Conservation (phyloP, 2,797 vertebrate genomes). For the Labroides dimidiatus region DNA sequence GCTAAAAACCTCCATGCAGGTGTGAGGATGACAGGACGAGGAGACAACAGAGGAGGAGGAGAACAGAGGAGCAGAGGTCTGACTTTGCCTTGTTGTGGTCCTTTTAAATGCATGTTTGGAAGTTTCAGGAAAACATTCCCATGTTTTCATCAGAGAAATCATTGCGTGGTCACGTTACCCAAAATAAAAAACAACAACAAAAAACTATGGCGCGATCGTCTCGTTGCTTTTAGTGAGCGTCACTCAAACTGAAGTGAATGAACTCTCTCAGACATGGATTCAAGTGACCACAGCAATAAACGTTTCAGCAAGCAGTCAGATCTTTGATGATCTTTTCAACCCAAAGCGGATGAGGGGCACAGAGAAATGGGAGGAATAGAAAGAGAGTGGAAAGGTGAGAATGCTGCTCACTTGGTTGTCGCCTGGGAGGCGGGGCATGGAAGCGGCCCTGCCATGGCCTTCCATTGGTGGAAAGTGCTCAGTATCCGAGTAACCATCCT, state of each 20-base stretch:
- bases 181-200: too few species aligned
- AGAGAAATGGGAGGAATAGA: constrained; percentile 43
- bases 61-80: constrained; percentile 42
- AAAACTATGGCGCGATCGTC: too few species aligned
- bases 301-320: constrained; percentile 58
- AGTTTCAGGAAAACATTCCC: constrained; percentile 42
- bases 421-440: constrained; percentile 97
- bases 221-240: too few species aligned
- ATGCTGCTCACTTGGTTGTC: constrained; percentile 97
- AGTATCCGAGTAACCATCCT: constrained; percentile 94
- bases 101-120: constrained; percentile 32
- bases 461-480: constrained; percentile 95
- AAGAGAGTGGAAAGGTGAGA: constrained; percentile 81
- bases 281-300: constrained; percentile 38
- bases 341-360: constrained; percentile 41
- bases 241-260: not conserved
- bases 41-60: constrained; percentile 20
- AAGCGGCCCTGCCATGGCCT: constrained; percentile 94
- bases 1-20: constrained; percentile 58
- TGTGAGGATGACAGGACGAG: constrained; percentile 39
- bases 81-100: constrained; percentile 59
- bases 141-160: constrained; percentile 43
- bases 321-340: constrained; percentile 43
- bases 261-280: constrained; percentile 35
- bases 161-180: too few species aligned